Evolutionary conservation across 2,888 invertebrate genomes (phyloP), one percentile per base, ranked within the genome.

Genomic region (Tipula confusa): DNA sequence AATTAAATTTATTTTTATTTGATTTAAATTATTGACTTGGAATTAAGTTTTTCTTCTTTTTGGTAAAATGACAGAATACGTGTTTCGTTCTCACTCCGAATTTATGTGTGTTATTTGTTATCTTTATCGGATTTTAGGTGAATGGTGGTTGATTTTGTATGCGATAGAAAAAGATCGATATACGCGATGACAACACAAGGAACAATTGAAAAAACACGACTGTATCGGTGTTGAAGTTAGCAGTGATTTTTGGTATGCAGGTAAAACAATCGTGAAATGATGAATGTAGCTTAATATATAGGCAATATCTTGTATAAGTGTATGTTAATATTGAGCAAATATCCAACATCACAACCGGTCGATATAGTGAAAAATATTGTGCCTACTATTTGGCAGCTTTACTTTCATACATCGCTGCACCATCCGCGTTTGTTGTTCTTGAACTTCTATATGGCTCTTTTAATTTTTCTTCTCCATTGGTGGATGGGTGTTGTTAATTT

Each of bases 41-140:
- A 64, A 64, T 64, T 2, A 1, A 24, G 6, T 64, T 64, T 64
- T 64, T 64, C 18, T 18, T 64, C 7, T 64, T 64, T 64, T 64
- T 64, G 64, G 64, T 64, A 43, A 43, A 33, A 64, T 64, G 64
- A 64, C 64, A 64, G 64, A 64, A 64, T 64, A 64, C 64, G 64
- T 64, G 64, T 64, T 24, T 64, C 64, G 64, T 64, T 64, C 64
- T 64, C 64, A 64, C 64, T 64, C 64, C 64, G 24, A 64, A 64
- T 64, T 64, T 64, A 7, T 64, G 64, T 64, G 24, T 64, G 24
- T 24, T 64, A 24, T 64, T 64, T 64, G 64, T 64, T 64, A 64
- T 64, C 64, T 64, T 64, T 64, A 64, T 64, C 64, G 64, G 24
- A 64, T 64, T 64, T 64, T 64, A 7, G 9, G 64, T 24, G 9